A percentile compares a stretch with the other conserved stretches of the same genome.
These are phyloP conservation scores for Clepsis dumicolana DNA, from an alignment of 2,888 invertebrate genomes.

Conservation along the genomic window DNA sequence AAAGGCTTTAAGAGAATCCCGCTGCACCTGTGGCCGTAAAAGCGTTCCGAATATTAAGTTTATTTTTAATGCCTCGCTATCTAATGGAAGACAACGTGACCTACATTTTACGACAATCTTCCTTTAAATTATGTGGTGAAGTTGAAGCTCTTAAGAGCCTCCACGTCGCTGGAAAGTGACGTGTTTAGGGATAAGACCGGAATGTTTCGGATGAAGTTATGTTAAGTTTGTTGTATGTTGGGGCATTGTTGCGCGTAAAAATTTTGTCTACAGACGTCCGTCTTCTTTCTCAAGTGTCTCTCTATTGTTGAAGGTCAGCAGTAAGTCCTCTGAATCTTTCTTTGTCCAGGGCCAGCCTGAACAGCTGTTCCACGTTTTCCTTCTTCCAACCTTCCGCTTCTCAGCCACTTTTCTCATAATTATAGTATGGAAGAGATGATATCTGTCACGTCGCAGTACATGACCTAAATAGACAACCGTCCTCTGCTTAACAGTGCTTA, in stretches of 20 bases:
- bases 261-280: not conserved
- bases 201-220: constrained; percentile 28
- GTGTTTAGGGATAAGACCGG: not conserved
- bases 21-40: constrained; percentile 38
- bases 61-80: constrained; percentile 81
- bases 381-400: no score
- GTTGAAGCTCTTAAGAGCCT: constrained; percentile 75
- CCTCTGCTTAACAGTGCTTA: no score
- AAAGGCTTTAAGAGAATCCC: constrained; percentile 19
- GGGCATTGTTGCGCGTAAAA: not conserved
- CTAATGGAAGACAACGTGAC: constrained; percentile 80
- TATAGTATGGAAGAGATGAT: no score
- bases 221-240: constrained; percentile 13
- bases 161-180: constrained; percentile 40
- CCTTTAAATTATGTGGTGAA: constrained; percentile 67
- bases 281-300: no score
- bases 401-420: no score
- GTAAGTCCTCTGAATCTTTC: no score
- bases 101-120: constrained; percentile 81
- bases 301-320: no score
- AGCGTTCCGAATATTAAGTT: constrained; percentile 53
- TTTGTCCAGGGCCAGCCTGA: no score
- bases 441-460: no score
- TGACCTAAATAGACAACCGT: no score
- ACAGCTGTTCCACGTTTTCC: no score